Conservation (phyloP, 2,797 vertebrate genomes). For the Rhabdophis nuchalis region DNA sequence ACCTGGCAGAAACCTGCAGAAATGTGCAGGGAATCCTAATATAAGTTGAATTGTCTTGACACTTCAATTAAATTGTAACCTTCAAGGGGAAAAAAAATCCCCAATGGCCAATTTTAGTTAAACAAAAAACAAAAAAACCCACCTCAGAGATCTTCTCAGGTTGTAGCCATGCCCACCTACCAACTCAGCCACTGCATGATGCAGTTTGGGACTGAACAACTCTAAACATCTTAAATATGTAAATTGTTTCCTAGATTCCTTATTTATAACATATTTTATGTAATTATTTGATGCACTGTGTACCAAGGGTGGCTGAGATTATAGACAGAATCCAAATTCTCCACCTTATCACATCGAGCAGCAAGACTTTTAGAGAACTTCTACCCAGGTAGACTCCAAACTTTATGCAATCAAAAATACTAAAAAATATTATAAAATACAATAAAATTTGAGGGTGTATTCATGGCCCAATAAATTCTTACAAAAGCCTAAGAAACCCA, state of each 20-base stretch:
- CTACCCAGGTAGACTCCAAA: background rate
- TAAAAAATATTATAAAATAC: background rate
- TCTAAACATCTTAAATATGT: constrained; percentile 46
- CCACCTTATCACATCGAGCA: too few relatives aligned
- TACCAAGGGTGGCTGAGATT: background rate
- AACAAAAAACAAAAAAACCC: constrained; percentile 49
- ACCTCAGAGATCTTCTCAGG: constrained; percentile 62
- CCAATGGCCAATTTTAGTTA: constrained; percentile 57
- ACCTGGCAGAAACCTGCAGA: constrained; percentile 39
- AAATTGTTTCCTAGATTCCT: constrained; percentile 45
- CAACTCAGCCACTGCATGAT: constrained; percentile 51
- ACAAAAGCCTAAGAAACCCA: background rate
- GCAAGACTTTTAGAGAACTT: background rate
- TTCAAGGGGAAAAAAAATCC: constrained; percentile 58
- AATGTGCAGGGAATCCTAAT: constrained; percentile 42
- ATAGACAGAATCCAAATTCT: background rate
- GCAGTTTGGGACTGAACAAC: constrained; percentile 56
- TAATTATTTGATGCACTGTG: background rate
- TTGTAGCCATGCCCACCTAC: constrained; percentile 48
- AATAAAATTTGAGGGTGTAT: background rate
- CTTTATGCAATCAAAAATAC: background rate
- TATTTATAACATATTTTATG: constrained; percentile 59
- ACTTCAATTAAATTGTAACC: constrained; percentile 70
- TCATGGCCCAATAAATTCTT: background rate
- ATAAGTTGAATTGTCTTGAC: constrained; percentile 42